phyloP scores from a whole-genome alignment of 1,140 invertebrate species.

The Macrobrachium rosenbergii region DNA sequence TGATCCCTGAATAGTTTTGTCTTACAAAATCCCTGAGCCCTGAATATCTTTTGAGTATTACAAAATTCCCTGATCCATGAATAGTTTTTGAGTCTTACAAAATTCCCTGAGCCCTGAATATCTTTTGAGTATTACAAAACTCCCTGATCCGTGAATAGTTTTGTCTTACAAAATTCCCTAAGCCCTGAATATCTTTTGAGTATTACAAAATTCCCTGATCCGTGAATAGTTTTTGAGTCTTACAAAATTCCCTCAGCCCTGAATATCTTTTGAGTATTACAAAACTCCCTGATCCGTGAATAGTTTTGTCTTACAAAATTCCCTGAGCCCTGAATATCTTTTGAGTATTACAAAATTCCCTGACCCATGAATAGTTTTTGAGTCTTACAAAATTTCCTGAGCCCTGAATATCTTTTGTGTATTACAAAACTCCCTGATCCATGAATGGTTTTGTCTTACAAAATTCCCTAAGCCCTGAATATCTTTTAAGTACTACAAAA shows the following conservation, averaged over 20 bases:
- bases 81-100: neutral
- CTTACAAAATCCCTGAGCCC: neutral
- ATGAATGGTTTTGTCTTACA: no score
- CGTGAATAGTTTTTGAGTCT: no score
- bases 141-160: no score
- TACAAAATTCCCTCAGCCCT: neutral
- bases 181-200: no score
- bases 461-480: neutral
- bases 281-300: neutral
- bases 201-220: neutral
- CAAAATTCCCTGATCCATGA: no score
- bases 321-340: no score
- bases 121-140: neutral
- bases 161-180: neutral
- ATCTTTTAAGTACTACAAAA: neutral
- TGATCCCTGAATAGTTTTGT: no score
- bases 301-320: no score
- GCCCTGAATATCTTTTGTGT: no score
- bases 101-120: neutral
- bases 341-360: neutral
- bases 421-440: neutral
- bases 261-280: neutral
- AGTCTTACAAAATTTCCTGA: neutral
- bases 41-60: neutral
- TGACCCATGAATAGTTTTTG: no score